Evolutionary conservation across 2,797 vertebrate species (phyloP).

Genomic region (Acanthurus leucopareius): DNA sequence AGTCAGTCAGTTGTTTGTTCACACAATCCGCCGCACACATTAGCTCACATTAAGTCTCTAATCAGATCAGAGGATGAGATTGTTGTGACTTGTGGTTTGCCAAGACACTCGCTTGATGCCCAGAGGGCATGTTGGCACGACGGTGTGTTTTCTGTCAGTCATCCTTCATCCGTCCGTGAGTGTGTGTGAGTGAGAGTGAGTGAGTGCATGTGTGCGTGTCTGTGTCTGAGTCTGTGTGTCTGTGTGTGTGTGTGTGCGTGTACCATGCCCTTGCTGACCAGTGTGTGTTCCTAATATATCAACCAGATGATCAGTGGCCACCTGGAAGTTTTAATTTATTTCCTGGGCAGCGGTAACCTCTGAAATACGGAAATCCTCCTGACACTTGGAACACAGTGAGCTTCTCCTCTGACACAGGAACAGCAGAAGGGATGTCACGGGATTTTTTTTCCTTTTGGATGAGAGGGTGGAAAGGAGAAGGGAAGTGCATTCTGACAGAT

Average conservation of each 20-base stretch:
- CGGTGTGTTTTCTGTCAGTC: constrained; percentile 62
- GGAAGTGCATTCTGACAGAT: constrained; percentile 64
- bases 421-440: constrained; percentile 50
- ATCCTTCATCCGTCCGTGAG: constrained; percentile 25
- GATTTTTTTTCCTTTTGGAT: constrained; percentile 31
- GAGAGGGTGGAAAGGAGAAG: constrained; percentile 49
- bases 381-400: constrained; percentile 60
- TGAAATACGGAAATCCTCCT: constrained; percentile 67
- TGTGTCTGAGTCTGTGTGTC: too few species aligned
- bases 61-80: constrained; percentile 74
- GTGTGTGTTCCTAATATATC: constrained; percentile 55
- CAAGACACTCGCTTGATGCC: constrained; percentile 57
- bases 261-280: constrained; percentile 45
- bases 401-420: constrained; percentile 60
- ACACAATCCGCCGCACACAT: constrained; percentile 52
- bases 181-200: not conserved
- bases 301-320: constrained; percentile 64
- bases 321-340: constrained; percentile 75
- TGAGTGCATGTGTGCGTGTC: constrained; percentile 14
- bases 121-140: constrained; percentile 35
- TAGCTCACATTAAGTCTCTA: constrained; percentile 70
- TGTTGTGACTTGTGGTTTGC: constrained; percentile 67
- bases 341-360: constrained; percentile 51
- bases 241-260: constrained; percentile 18
- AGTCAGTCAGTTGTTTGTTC: constrained; percentile 26